phyloP scores from a whole-genome alignment of 2,113 vertebrate species.

The Pionites leucogaster region DNA sequence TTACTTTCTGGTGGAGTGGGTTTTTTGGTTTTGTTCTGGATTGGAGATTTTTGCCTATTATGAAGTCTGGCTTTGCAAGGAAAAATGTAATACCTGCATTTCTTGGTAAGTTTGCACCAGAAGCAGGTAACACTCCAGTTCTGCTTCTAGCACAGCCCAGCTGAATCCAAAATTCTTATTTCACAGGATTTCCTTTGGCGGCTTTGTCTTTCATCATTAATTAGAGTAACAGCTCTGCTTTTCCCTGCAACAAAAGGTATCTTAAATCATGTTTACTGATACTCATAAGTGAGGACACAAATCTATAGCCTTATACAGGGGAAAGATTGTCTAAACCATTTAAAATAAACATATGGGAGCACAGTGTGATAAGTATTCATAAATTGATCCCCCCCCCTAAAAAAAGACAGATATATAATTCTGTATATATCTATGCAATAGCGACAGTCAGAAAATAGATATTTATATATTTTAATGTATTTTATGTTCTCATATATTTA shows the following conservation, averaged over 20 bases:
- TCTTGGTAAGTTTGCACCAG: background rate
- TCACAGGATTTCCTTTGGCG: background rate
- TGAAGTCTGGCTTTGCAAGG: background rate
- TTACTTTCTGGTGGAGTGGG: background rate
- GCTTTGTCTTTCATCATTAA: background rate
- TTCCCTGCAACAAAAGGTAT: background rate
- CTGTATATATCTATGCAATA: background rate
- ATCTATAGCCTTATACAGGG: background rate
- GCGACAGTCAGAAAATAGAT: background rate
- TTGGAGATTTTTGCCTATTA: background rate
- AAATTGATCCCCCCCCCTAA: background rate
- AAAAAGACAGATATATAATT: background rate
- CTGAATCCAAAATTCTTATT: background rate
- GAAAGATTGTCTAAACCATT: background rate
- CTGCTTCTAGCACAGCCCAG: background rate
- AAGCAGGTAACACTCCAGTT: background rate
- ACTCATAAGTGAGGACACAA: background rate
- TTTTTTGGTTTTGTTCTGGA: background rate
- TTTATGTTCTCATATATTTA: background rate
- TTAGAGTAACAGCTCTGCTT: background rate
- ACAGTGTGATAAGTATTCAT: background rate
- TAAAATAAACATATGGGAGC: background rate
- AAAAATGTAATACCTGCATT: background rate
- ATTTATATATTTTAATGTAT: background rate
- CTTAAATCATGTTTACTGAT: background rate